These are phyloP conservation scores for Carabus problematicus DNA, from an alignment of 2,888 invertebrate species.

Conservation along the genomic window DNA sequence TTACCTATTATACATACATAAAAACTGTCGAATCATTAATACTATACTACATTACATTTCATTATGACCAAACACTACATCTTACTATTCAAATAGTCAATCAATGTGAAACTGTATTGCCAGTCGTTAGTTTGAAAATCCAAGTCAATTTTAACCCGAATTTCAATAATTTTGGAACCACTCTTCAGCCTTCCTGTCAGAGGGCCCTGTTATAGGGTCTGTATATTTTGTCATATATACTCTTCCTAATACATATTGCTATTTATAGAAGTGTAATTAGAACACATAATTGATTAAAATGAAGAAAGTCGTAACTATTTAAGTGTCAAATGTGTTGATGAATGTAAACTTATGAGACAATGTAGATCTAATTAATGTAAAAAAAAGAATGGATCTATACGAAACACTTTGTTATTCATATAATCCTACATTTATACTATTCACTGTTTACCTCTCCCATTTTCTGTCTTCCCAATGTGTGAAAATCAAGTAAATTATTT, in stretches of 20 bases:
- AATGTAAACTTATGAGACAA: constrained; percentile 40
- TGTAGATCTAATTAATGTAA: constrained; percentile 40
- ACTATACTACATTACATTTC: too few species aligned
- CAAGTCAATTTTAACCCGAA: constrained; percentile 39
- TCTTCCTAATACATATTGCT: constrained; percentile 38
- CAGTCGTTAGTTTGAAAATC: constrained; percentile 16
- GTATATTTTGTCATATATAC: constrained; percentile 41
- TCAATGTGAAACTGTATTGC: too few species aligned
- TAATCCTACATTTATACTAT: background rate
- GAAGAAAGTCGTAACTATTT: constrained; percentile 29
- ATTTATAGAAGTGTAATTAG: constrained; percentile 36
- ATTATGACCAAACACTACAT: too few species aligned
- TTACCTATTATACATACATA: too few species aligned
- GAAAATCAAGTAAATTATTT: too few species aligned
- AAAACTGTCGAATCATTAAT: too few species aligned
- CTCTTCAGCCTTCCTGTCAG: constrained; percentile 35
- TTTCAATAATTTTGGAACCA: constrained; percentile 38
- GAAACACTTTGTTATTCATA: background rate
- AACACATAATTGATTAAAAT: constrained; percentile 13
- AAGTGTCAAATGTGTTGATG: constrained; percentile 42
- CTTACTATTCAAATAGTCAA: too few species aligned
- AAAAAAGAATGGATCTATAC: constrained; percentile 38
- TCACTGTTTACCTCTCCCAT: too few species aligned
- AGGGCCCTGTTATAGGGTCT: constrained; percentile 35
- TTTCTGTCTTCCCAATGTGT: too few species aligned